phyloP scores from a whole-genome alignment of 2,797 vertebrate species.

The Eupleurogrammus muticus region DNA sequence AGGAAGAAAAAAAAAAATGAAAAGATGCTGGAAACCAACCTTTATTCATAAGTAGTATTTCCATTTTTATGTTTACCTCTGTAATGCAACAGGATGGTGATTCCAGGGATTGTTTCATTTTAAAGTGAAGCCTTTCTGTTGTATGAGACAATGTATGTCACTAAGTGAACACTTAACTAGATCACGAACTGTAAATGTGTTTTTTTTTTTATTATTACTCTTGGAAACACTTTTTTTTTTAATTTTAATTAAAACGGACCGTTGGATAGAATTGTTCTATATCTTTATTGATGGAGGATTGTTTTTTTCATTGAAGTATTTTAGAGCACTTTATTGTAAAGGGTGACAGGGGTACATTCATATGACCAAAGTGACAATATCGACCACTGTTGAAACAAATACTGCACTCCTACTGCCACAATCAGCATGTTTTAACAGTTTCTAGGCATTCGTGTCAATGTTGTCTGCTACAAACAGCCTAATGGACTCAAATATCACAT shows the following conservation, averaged over 20 bases:
- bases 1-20: conserved; percentile 64
- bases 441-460: conserved; percentile 32
- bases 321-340: conserved; percentile 47
- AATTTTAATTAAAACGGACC: conserved; percentile 79
- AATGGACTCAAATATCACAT: conserved; percentile 44
- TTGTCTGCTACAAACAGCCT: conserved; percentile 45
- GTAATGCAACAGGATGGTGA: conserved; percentile 78
- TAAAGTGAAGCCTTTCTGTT: conserved; percentile 81
- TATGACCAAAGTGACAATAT: conserved; percentile 16
- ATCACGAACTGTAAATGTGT: conserved; percentile 86
- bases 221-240: conserved; percentile 81
- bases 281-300: conserved; percentile 41
- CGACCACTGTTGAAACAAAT: conserved; percentile 19
- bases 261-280: conserved; percentile 71
- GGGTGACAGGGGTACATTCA: conserved; percentile 1
- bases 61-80: conserved; percentile 85
- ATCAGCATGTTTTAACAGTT: conserved; percentile 39
- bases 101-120: conserved; percentile 79
- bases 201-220: conserved; percentile 85
- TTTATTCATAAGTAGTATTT: conserved; percentile 78
- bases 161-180: conserved; percentile 83
- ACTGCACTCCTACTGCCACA: conserved; percentile 34
- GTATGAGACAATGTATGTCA: conserved; percentile 82
- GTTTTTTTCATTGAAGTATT: conserved; percentile 24
- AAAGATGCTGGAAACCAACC: conserved; percentile 85